Conservation (phyloP, 2,888 invertebrate genomes). For the Acleris sparsana region DNA sequence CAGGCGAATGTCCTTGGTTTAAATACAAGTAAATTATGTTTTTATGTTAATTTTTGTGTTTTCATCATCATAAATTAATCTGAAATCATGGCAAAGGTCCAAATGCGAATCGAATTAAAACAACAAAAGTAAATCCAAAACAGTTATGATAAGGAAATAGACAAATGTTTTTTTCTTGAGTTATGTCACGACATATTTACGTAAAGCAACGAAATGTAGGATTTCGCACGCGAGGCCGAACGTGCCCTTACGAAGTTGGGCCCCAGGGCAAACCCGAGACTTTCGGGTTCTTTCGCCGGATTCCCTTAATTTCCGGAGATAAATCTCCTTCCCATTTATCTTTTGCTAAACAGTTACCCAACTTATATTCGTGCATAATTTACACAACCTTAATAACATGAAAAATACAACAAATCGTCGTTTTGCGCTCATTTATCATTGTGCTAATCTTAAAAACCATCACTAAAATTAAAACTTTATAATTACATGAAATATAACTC, state of each 20-base stretch:
- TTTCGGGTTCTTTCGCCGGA: conserved; percentile 35
- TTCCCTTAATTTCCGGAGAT: conserved; percentile 36
- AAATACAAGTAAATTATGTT: no score
- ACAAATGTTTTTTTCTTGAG: no score
- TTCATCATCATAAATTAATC: no score
- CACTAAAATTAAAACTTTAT: no score
- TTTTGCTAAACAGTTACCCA: conserved; percentile 25
- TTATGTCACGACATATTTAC: conserved; percentile 1
- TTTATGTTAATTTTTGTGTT: no score
- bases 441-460: neutral
- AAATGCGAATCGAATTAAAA: no score
- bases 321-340: conserved; percentile 34
- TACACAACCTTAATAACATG: conserved; percentile 16
- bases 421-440: neutral
- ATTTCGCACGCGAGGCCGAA: conserved; percentile 17
- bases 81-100: no score
- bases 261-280: conserved; percentile 27
- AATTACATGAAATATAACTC: no score
- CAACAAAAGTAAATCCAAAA: neutral
- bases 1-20: no score
- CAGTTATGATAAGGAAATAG: neutral
- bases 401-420: conserved; percentile 1
- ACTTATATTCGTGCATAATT: conserved; percentile 25
- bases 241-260: conserved; percentile 7
- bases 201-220: conserved; percentile 3